Evolutionary conservation across 2,888 invertebrate species (phyloP).

Genomic region (Cabera pusaria): DNA sequence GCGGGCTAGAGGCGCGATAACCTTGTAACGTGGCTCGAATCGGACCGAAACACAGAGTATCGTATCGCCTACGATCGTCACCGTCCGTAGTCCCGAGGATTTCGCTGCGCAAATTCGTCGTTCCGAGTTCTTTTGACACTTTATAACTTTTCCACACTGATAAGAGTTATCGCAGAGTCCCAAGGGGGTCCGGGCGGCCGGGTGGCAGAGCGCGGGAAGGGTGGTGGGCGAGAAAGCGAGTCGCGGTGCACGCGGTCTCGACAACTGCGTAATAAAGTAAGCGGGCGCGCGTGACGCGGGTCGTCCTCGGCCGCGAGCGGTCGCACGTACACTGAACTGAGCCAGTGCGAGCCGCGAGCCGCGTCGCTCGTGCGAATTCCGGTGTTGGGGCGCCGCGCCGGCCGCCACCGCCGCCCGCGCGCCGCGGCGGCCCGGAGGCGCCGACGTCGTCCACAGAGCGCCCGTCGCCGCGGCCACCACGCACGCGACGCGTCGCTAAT

Average conservation of each 20-base stretch:
- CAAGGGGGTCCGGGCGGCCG: conserved; percentile 30
- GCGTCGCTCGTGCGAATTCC: conserved; percentile 72
- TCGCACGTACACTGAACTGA: conserved; percentile 77
- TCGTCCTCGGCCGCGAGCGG: conserved; percentile 70
- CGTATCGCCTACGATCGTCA: conserved; percentile 62
- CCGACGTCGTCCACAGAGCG: conserved; percentile 49
- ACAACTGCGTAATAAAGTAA: conserved; percentile 79
- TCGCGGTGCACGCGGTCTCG: conserved; percentile 73
- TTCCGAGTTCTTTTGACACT: conserved; percentile 59
- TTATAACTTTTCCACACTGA: conserved; percentile 73
- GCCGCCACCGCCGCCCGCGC: conserved; percentile 41
- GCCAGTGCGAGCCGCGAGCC: conserved; percentile 46
- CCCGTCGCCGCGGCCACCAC: conserved; percentile 44
- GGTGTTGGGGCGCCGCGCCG: conserved; percentile 53
- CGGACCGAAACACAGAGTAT: conserved; percentile 63
- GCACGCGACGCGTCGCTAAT: conserved; percentile 21
- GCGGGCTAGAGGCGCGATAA: conserved; percentile 78
- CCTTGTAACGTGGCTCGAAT: conserved; percentile 79
- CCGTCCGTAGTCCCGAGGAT: conserved; percentile 49
- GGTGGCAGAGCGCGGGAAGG: conserved; percentile 30
- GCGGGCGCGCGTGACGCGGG: conserved; percentile 54
- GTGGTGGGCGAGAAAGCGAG: conserved; percentile 40
- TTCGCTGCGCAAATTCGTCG: conserved; percentile 56
- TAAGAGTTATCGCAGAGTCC: conserved; percentile 67
- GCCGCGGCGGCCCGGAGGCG: conserved; percentile 43